Percentiles rank a stretch among this genome's conserved stretches.
These are phyloP conservation scores for Tachina grossa DNA, from an alignment of 2,888 invertebrate genomes.

Conservation along the genomic window DNA sequence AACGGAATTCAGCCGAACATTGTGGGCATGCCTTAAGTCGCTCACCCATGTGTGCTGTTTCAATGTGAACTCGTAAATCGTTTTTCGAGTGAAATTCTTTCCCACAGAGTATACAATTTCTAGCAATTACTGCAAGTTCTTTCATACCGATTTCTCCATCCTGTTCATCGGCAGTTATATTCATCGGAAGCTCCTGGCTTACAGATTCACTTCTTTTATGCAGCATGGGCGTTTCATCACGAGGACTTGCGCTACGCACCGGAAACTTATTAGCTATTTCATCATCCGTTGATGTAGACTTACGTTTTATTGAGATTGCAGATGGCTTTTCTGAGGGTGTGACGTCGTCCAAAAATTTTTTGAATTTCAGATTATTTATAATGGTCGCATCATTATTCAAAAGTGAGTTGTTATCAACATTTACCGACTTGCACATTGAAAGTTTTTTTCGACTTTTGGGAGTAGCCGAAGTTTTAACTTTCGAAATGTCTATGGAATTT, in stretches of 20 bases:
- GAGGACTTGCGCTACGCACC: background rate
- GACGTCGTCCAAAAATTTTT: constrained; percentile 5
- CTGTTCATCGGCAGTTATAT: constrained; percentile 27
- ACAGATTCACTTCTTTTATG: background rate
- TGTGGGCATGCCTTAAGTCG: constrained; percentile 67
- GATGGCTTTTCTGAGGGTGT: background rate
- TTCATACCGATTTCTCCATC: background rate
- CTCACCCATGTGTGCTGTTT: constrained; percentile 65
- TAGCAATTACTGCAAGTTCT: background rate
- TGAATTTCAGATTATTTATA: background rate
- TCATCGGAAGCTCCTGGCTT: constrained; percentile 7
- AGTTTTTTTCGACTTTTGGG: background rate
- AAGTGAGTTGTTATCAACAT: background rate
- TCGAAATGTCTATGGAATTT: background rate
- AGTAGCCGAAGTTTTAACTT: background rate
- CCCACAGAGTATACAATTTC: constrained; percentile 58
- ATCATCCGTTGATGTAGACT: background rate
- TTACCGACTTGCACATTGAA: constrained; percentile 28
- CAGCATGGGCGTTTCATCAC: background rate
- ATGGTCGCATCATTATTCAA: background rate
- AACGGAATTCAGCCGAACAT: constrained; percentile 68
- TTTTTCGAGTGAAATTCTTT: constrained; percentile 50
- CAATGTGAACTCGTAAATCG: constrained; percentile 58
- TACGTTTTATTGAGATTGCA: constrained; percentile 5
- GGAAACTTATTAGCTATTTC: background rate